These are phyloP conservation scores for Rachycentron canadum DNA, from an alignment of 2,797 vertebrate species.

Conservation along the genomic window DNA sequence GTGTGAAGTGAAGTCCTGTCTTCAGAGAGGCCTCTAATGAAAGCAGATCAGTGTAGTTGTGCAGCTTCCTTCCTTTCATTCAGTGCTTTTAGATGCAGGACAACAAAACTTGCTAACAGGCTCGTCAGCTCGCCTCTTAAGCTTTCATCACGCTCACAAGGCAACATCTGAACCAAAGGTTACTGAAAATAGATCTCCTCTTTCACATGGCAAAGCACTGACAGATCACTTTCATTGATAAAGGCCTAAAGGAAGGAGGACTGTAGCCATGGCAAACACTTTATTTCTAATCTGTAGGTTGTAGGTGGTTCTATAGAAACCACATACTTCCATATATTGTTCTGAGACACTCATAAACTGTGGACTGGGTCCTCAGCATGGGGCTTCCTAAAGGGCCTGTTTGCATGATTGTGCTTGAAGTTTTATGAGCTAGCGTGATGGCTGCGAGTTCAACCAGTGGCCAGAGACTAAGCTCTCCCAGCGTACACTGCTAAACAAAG, in stretches of 20 bases:
- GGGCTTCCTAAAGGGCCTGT: constrained; percentile 43
- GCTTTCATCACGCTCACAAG: constrained; percentile 66
- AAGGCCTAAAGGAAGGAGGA: constrained; percentile 37
- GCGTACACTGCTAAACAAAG: constrained; percentile 34
- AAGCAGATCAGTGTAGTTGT: constrained; percentile 12
- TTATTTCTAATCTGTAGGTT: constrained; percentile 52
- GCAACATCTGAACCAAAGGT: constrained; percentile 22
- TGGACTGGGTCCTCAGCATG: neutral
- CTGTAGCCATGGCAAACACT: constrained; percentile 33
- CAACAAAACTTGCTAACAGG: constrained; percentile 48
- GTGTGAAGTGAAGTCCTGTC: constrained; percentile 15
- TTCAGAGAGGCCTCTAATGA: constrained; percentile 25
- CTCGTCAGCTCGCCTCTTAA: constrained; percentile 46
- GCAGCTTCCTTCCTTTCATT: constrained; percentile 73
- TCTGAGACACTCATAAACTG: constrained; percentile 20
- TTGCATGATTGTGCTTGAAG: constrained; percentile 33
- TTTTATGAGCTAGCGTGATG: constrained; percentile 38
- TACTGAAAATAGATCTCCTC: constrained; percentile 36
- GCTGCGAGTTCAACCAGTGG: constrained; percentile 45
- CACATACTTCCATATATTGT: constrained; percentile 74
- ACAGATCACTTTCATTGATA: constrained; percentile 63
- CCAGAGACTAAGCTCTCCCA: constrained; percentile 44
- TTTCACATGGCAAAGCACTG: constrained; percentile 26
- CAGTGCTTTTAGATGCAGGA: constrained; percentile 41
- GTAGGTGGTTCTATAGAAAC: constrained; percentile 37